These are phyloP conservation scores for Andrena trimmerana DNA, from an alignment of 2,888 invertebrate genomes.

Conservation along the genomic window DNA sequence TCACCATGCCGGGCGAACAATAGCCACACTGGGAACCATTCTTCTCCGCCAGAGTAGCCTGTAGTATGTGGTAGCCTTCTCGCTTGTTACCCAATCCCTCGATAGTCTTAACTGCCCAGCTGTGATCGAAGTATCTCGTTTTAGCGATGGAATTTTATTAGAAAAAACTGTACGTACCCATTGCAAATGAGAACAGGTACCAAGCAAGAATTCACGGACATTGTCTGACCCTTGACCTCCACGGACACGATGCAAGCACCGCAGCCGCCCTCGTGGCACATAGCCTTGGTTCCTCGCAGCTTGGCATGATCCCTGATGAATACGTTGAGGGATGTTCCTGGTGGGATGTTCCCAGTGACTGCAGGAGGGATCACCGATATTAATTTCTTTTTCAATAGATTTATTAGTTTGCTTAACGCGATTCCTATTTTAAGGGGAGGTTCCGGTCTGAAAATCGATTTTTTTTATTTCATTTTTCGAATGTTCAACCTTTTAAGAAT, in stretches of 20 bases:
- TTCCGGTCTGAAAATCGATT: no score
- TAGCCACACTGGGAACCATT: conserved; percentile 71
- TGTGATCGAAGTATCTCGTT: conserved; percentile 54
- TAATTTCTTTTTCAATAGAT: neutral
- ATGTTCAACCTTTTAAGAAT: no score
- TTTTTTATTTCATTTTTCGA: no score
- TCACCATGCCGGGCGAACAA: conserved; percentile 91
- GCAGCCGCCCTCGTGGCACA: conserved; percentile 92
- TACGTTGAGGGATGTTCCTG: conserved; percentile 88
- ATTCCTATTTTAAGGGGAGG: neutral
- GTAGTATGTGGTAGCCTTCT: conserved; percentile 89
- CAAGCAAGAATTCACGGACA: conserved; percentile 82
- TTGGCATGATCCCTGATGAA: conserved; percentile 88
- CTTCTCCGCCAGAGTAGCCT: conserved; percentile 63
- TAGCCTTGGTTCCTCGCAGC: conserved; percentile 89
- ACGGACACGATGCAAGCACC: conserved; percentile 87
- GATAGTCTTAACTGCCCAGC: conserved; percentile 90
- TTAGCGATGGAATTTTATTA: neutral
- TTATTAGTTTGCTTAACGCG: no score
- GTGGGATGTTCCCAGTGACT: conserved; percentile 78
- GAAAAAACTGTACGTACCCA: conserved; percentile 53
- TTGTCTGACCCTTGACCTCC: conserved; percentile 74
- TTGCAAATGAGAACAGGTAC: conserved; percentile 78
- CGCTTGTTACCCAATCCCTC: conserved; percentile 90
- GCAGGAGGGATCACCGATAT: conserved; percentile 10